These are phyloP conservation scores for Netelia inedita DNA, from an alignment of 2,888 invertebrate species.

Conservation along the genomic window DNA sequence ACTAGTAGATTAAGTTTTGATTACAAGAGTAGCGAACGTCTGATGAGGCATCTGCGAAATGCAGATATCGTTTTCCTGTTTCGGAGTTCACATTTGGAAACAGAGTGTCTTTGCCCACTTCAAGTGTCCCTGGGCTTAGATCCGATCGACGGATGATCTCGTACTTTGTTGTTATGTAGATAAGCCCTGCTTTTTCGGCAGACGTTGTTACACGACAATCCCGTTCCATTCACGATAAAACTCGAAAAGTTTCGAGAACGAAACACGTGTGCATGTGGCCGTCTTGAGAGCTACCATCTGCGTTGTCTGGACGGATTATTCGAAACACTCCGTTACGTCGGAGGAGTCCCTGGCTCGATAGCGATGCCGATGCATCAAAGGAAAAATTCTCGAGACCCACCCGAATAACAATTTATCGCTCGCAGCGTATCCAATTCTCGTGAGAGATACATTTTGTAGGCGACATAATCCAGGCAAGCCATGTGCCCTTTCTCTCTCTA, in stretches of 20 bases:
- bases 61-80: too few relatives aligned
- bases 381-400: slow-evolving; percentile 42
- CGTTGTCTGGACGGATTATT: slow-evolving; percentile 66
- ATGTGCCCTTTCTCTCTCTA: background rate
- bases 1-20: too few relatives aligned
- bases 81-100: too few relatives aligned
- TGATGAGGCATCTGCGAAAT: too few relatives aligned
- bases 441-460: slow-evolving; percentile 30
- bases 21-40: too few relatives aligned
- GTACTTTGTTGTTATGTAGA: slow-evolving; percentile 21
- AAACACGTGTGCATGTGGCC: slow-evolving; percentile 53
- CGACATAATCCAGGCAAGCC: slow-evolving; percentile 45
- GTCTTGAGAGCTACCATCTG: slow-evolving; percentile 66
- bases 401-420: slow-evolving; percentile 46
- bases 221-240: slow-evolving; percentile 6
- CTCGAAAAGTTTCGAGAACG: slow-evolving; percentile 21
- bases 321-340: slow-evolving; percentile 45
- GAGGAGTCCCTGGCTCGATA: slow-evolving; percentile 13
- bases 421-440: slow-evolving; percentile 32
- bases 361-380: slow-evolving; percentile 62
- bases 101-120: too few relatives aligned
- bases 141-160: background rate
- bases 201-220: too few relatives aligned
- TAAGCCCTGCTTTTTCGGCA: background rate
- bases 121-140: too few relatives aligned